Conservation (phyloP, 64 coral and sea anemone species). For the Hydrozoanthus tunicans region DNA sequence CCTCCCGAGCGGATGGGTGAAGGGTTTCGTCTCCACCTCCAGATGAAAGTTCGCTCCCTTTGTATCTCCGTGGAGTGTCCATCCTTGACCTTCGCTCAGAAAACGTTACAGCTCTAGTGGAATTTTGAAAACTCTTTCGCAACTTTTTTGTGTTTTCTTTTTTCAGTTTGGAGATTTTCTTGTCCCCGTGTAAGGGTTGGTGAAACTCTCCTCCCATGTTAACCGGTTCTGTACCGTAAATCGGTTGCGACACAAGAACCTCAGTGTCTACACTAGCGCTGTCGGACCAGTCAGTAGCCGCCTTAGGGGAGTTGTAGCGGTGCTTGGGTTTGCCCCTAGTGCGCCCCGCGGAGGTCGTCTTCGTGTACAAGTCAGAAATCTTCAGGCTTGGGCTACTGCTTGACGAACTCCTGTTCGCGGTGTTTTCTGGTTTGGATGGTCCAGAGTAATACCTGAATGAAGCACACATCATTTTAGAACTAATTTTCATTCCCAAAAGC, state of each 20-base stretch:
- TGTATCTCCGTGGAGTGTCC: slow-evolving; percentile 30
- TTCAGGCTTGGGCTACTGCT: slow-evolving; percentile 62
- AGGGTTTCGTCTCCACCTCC: background rate
- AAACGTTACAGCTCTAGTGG: slow-evolving; percentile 39
- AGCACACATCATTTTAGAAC: too few species aligned
- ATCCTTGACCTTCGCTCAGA: slow-evolving; percentile 34
- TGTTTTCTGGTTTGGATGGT: background rate
- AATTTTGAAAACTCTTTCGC: slow-evolving; percentile 62
- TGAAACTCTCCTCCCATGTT: slow-evolving; percentile 96
- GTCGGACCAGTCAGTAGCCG: slow-evolving; percentile 81
- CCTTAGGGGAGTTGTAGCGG: background rate
- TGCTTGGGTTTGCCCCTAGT: slow-evolving; percentile 28
- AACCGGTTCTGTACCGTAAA: slow-evolving; percentile 83
- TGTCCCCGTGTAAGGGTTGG: slow-evolving; percentile 78
- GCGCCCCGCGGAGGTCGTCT: background rate
- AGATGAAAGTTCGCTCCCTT: background rate
- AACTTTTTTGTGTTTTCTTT: slow-evolving; percentile 89
- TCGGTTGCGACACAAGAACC: slow-evolving; percentile 84
- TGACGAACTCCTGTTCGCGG: slow-evolving; percentile 35
- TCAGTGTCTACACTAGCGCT: slow-evolving; percentile 90
- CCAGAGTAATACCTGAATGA: slow-evolving; percentile 46
- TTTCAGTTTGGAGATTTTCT: slow-evolving; percentile 70
- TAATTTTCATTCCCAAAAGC: too few species aligned
- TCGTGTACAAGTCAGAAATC: slow-evolving; percentile 60
- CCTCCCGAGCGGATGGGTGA: slow-evolving; percentile 23